These are phyloP conservation scores for Glaucomys volans DNA, from an alignment of 2,113 vertebrate genomes.

Conservation along the genomic window DNA sequence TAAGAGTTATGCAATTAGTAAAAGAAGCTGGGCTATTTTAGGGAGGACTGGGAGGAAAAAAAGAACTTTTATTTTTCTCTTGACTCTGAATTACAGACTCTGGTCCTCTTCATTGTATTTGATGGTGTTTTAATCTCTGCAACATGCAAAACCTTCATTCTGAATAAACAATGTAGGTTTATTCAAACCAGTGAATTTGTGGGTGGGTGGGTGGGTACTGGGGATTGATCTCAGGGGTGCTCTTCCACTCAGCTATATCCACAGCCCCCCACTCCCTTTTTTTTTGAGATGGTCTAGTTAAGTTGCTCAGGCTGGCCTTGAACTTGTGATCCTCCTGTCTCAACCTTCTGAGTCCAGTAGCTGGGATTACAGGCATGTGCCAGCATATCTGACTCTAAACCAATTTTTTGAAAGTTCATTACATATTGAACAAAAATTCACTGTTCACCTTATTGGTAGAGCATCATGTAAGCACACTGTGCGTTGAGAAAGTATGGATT, in stretches of 20 bases:
- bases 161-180: neutral
- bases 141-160: neutral
- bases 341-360: too few relatives aligned
- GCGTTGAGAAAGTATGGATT: neutral
- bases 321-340: too few relatives aligned
- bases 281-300: too few relatives aligned
- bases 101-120: neutral
- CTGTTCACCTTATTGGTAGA: neutral
- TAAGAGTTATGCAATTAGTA: neutral
- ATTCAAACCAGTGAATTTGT: neutral
- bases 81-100: neutral
- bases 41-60: neutral
- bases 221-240: too few relatives aligned
- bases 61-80: neutral
- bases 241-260: too few relatives aligned
- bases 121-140: neutral
- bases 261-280: too few relatives aligned
- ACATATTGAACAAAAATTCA: neutral
- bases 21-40: neutral
- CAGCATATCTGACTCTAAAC: neutral
- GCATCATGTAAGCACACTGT: neutral
- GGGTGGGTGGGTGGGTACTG: rapidly evolving
- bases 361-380: too few relatives aligned
- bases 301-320: too few relatives aligned
- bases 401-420: neutral